Conservation (phyloP, 2,888 invertebrate species). For the Leptinotarsa rubiginosa region DNA sequence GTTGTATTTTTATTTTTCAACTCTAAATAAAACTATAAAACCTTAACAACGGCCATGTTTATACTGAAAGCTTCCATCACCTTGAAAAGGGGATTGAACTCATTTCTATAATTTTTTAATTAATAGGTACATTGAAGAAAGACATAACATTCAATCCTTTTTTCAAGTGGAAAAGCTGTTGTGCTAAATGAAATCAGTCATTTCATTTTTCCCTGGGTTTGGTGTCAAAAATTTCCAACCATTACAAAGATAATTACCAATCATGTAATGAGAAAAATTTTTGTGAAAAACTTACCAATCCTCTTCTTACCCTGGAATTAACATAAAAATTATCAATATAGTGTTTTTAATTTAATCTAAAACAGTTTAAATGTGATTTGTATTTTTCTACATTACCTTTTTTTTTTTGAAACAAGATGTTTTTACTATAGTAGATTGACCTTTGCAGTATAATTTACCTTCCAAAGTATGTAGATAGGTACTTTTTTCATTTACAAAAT, state of each 20-base stretch:
- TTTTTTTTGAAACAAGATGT: background rate
- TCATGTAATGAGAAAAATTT: conserved; percentile 31
- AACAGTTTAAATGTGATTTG: conserved; percentile 23
- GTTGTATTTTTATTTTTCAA: no score
- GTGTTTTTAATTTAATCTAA: conserved; percentile 36
- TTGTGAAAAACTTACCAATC: conserved; percentile 62
- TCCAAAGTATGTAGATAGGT: background rate
- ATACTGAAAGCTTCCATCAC: no score
- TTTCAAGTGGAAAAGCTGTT: no score
- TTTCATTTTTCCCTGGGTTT: background rate
- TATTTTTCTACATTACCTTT: conserved; percentile 42
- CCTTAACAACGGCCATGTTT: no score
- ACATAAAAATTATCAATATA: conserved; percentile 58
- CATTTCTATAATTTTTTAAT: no score
- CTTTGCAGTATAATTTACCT: background rate
- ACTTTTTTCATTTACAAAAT: background rate
- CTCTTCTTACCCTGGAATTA: conserved; percentile 64
- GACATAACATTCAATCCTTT: no score
- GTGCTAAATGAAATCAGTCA: background rate
- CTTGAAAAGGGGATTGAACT: no score
- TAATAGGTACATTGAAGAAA: no score
- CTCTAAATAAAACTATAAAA: no score
- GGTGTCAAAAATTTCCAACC: conserved; percentile 28
- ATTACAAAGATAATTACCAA: conserved; percentile 34
- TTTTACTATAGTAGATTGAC: conserved; percentile 4